A percentile compares a stretch with the other conserved stretches of the same genome.
phyloP scores from a whole-genome alignment of 2,797 vertebrate genomes.

The Phrynocephalus guinanensis region DNA sequence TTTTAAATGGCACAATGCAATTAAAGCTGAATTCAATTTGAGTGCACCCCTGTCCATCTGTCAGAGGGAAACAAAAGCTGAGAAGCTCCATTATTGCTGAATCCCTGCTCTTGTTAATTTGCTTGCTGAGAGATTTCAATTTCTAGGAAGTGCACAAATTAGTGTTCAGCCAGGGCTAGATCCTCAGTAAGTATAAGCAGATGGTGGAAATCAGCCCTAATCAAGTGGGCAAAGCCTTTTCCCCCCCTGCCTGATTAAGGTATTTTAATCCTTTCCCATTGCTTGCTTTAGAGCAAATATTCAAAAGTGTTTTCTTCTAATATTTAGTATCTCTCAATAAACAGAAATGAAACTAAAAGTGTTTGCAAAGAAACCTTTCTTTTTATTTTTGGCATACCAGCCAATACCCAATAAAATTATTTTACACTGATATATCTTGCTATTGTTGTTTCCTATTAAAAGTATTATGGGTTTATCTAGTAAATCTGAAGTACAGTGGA shows the following conservation, averaged over 20 bases:
- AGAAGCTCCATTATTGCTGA: slow-evolving; percentile 95
- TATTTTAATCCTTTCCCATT: slow-evolving; percentile 87
- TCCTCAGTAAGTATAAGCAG: slow-evolving; percentile 95
- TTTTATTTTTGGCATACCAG: not conserved
- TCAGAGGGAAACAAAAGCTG: slow-evolving; percentile 98
- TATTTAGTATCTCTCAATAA: slow-evolving; percentile 68
- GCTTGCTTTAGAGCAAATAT: slow-evolving; percentile 81
- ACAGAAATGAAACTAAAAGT: slow-evolving; percentile 65
- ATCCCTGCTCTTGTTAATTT: slow-evolving; percentile 97
- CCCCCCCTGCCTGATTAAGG: slow-evolving; percentile 85
- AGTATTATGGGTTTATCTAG: slow-evolving; percentile 53
- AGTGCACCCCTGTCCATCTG: slow-evolving; percentile 98
- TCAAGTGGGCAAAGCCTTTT: slow-evolving; percentile 89
- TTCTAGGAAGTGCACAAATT: slow-evolving; percentile 93
- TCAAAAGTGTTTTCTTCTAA: slow-evolving; percentile 68
- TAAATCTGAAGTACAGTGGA: slow-evolving; percentile 48
- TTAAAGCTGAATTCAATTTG: slow-evolving; percentile 99
- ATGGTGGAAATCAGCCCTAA: slow-evolving; percentile 94
- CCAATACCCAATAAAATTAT: slow-evolving; percentile 58
- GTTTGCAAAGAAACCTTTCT: slow-evolving; percentile 43
- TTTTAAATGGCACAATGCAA: slow-evolving; percentile 99
- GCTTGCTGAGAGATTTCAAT: slow-evolving; percentile 96
- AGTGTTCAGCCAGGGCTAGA: slow-evolving; percentile 91
- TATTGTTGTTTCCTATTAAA: slow-evolving; percentile 33
- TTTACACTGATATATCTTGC: slow-evolving; percentile 49